Conservation (phyloP, 2,888 invertebrate species). For the Oscheius onirici region DNA sequence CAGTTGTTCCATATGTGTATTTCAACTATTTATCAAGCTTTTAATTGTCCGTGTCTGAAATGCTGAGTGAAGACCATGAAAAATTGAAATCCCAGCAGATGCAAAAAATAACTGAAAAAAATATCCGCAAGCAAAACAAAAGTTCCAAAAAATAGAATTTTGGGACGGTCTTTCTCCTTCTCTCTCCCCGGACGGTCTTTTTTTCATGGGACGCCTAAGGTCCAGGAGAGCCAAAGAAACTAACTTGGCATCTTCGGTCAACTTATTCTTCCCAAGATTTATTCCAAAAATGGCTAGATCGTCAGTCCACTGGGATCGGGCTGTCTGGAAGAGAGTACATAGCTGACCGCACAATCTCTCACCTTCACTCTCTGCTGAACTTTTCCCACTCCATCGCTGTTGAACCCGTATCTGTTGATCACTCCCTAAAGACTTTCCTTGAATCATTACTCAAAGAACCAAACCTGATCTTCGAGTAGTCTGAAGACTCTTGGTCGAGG, state of each 20-base stretch:
- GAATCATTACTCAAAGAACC: background rate
- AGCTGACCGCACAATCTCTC: background rate
- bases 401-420: slow-evolving; percentile 83
- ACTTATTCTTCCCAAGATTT: slow-evolving; percentile 95
- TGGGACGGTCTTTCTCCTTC: too few relatives aligned
- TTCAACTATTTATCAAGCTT: too few relatives aligned
- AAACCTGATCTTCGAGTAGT: slow-evolving; percentile 83
- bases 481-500: slow-evolving; percentile 91
- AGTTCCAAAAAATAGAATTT: too few relatives aligned
- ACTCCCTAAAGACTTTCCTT: slow-evolving; percentile 52
- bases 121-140: too few relatives aligned
- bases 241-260: slow-evolving; percentile 78
- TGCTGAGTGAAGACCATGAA: too few relatives aligned
- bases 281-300: slow-evolving; percentile 79
- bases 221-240: too few relatives aligned
- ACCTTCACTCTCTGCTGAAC: slow-evolving; percentile 62
- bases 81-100: too few relatives aligned
- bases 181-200: too few relatives aligned
- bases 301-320: slow-evolving; percentile 26
- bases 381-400: slow-evolving; percentile 86
- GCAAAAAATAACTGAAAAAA: too few relatives aligned
- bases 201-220: too few relatives aligned
- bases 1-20: too few relatives aligned
- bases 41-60: too few relatives aligned
- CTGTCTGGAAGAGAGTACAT: background rate